Percentiles rank a stretch among this genome's conserved stretches.
These are phyloP conservation scores for Valencia hispanica DNA, from an alignment of 2,797 vertebrate species.

Conservation along the genomic window DNA sequence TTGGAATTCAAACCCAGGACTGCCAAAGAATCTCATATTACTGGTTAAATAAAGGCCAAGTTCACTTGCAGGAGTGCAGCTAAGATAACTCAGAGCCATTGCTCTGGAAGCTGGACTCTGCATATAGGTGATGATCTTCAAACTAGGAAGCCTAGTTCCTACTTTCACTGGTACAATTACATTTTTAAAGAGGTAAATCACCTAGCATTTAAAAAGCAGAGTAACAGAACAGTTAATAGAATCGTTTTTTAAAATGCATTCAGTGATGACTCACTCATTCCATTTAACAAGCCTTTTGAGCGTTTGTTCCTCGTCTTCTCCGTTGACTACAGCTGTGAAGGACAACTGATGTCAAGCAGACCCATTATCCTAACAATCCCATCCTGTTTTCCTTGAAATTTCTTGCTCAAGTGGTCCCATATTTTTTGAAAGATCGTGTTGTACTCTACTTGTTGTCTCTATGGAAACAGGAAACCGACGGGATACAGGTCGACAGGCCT, in stretches of 20 bases:
- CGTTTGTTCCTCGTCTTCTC: conserved; percentile 4
- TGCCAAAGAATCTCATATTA: neutral
- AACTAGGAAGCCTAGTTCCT: neutral
- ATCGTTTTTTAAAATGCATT: neutral
- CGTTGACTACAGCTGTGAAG: conserved; percentile 11
- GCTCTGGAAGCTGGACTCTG: neutral
- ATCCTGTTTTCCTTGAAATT: neutral
- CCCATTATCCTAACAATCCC: conserved; percentile 26
- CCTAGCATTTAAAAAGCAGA: neutral
- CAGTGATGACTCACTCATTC: conserved; percentile 18
- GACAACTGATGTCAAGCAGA: neutral
- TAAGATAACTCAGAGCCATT: neutral
- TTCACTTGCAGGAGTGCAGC: neutral
- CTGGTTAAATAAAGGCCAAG: neutral
- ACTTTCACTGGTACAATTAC: neutral
- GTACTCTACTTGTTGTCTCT: neutral
- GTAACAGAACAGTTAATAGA: neutral
- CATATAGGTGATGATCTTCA: neutral
- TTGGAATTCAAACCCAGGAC: neutral
- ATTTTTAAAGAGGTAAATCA: neutral
- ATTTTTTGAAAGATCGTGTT: neutral
- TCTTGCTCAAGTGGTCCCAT: neutral
- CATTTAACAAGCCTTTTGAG: conserved; percentile 27
- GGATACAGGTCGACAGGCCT: neutral
- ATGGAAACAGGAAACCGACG: too few species aligned